Base-by-base conservation (phyloP, 2,113 vertebrate species). In the Chamaetylas fuelleborni region DNA sequence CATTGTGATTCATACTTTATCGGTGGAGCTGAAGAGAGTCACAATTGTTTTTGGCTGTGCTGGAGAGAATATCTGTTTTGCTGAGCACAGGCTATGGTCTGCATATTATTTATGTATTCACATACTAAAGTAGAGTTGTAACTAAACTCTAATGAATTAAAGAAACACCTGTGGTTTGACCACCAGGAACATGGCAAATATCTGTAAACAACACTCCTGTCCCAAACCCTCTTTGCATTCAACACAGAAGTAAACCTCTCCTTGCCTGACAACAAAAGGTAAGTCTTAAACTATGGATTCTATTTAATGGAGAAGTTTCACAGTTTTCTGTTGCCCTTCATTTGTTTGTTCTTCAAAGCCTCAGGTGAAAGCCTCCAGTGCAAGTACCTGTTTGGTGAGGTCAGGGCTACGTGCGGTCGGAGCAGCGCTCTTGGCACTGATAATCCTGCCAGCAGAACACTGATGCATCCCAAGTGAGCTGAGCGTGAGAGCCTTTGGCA, bases 91-190 rank as follows among this genome's bases (percentile, higher is more conserved):
- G 33, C 69, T 77, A 29, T 13, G 17, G 60, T 54, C 33, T 76
- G 31, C 38, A 6, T 53, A 15, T 65, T 95, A 74, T 66, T 81
- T 65, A 57, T 71, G 4, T 82, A 53, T 64, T 81, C 51, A 77
- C 38, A 65, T 38, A 65, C 31, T 89, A 64, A 62, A 85, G 48
- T 18, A 33, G 26, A 69, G 29, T 29, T 81, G 45, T 82, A 83
- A 76, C 57, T 83, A 74, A 92, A 42, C 20, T 73, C 34, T 67
- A 64, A 56, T 40, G n/a, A 95, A 73, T 84, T 86, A 66, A 77
- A 83, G 62, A 93, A 93, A 86, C 80, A 78, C 25, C 43, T 86
- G 69, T 91, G 86, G 74, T 83, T 83, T 95, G 61, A 61, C 69
- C 61, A 67, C 76, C 64, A n/a, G 76, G 50, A 73, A 47, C 2